Percentiles rank a stretch among this genome's conserved stretches.
Conservation (phyloP, 1,140 invertebrate genomes). For the Brachionus asplanchnoidis region DNA sequence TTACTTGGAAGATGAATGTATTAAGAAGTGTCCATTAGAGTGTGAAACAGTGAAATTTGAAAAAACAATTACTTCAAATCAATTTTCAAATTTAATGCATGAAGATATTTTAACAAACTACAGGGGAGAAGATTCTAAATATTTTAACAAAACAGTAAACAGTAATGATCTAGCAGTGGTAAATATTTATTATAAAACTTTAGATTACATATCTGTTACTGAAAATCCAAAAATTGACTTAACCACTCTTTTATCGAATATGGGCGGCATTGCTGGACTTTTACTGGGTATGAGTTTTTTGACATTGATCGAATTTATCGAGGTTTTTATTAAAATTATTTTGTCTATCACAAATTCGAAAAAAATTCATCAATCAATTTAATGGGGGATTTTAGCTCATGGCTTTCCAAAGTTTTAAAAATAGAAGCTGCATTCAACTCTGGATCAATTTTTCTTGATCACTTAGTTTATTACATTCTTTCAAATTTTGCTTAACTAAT, state of each 20-base stretch:
- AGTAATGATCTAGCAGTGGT: background rate
- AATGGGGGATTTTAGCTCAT: too few species aligned
- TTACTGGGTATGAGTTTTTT: conserved; percentile 24
- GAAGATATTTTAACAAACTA: background rate
- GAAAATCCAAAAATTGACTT: background rate
- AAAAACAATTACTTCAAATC: background rate
- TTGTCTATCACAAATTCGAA: background rate
- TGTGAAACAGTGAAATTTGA: conserved; percentile 7
- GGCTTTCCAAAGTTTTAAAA: too few species aligned
- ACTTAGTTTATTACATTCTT: too few species aligned
- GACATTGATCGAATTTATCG: conserved; percentile 6
- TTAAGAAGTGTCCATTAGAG: background rate
- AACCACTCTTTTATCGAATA: background rate
- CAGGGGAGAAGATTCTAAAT: background rate
- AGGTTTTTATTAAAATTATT: background rate
- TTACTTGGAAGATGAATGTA: background rate
- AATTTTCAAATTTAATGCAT: background rate
- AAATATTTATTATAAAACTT: background rate
- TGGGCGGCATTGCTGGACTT: background rate
- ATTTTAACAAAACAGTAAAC: background rate
- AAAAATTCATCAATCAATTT: background rate
- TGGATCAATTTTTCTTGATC: too few species aligned
- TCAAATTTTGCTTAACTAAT: too few species aligned
- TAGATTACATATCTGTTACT: background rate
- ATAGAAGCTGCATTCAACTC: too few species aligned